Base-by-base conservation (phyloP, 2,797 vertebrate species). In the Melanogrammus aeglefinus region DNA sequence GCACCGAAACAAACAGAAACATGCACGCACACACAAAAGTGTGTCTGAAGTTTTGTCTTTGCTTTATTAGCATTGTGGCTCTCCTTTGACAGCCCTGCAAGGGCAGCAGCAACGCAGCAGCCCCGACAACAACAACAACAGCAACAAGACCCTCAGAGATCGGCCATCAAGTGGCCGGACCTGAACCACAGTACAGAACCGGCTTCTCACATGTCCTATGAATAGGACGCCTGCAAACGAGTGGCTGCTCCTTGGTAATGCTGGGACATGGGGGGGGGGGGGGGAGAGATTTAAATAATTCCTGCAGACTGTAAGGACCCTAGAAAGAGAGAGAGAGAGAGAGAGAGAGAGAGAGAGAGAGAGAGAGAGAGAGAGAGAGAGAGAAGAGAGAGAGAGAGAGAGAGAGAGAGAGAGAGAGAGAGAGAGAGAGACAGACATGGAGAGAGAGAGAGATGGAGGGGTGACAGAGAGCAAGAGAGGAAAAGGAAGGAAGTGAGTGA, bases 211-310 rank as follows among this genome's bases (percentile, higher is more conserved):
- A 27, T 69, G 12, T 69, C 16, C 21, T 21, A 92, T 87, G 87
- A 88, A 89, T 86, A 86, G 86, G 89, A 84, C 84, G 80, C 78
- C 81, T 41, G 51, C 80, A 92, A 90, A 92, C 91, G 82, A 93
- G 89, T 76, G 76, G 78, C 81, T 85, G 80, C 83, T 74, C 71
- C 81, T 78, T 77, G 79, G 80, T 81, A 81, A 66, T 82, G 77
- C 39, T 76, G 66, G 81, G 81, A n/a, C n/a, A n/a, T n/a, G n/a
- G 76, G 76, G 80, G 89, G 90, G 84, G 44, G 85, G 47, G 83
- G 80, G 89, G 87, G 79, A 85, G 78, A 80, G 88, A 91, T 90
- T 92, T 91, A 89, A 94, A 92, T 93, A 86, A 93, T 92, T 92
- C 90, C 86, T 91, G 78, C 57, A 91, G 87, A 79, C 84, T 82